These are phyloP conservation scores for Acrossocheilus fasciatus DNA, from an alignment of 2,797 vertebrate genomes.

Conservation along the genomic window DNA sequence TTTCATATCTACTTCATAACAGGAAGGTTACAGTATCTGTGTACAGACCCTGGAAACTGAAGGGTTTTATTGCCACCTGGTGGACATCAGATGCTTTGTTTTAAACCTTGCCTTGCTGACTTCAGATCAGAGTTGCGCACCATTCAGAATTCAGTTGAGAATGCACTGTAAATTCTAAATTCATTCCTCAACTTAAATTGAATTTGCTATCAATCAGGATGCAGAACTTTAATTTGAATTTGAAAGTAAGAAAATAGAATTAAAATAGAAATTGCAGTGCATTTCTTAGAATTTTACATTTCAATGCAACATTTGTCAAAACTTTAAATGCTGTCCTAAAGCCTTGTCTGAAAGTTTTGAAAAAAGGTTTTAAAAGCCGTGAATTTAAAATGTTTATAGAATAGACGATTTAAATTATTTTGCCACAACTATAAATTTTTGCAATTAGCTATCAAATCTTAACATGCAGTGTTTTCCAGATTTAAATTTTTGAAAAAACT, in stretches of 20 bases:
- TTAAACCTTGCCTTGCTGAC: not conserved
- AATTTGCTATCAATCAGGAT: not conserved
- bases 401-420: not conserved
- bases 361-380: not conserved
- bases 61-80: constrained; percentile 51
- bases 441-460: not conserved
- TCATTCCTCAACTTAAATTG: not conserved
- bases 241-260: not conserved
- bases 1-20: not conserved
- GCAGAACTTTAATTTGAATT: not conserved
- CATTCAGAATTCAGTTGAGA: not conserved
- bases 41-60: not conserved
- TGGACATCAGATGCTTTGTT: constrained; percentile 37
- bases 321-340: not conserved
- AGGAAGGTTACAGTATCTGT: constrained; percentile 7
- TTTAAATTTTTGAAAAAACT: too few relatives aligned
- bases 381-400: not conserved
- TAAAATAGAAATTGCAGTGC: not conserved
- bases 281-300: not conserved
- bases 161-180: not conserved
- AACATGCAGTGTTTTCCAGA: not conserved
- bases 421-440: not conserved
- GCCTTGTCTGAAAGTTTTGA: not conserved
- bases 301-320: not conserved
- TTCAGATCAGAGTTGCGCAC: not conserved